Evolutionary conservation across 2,797 vertebrate genomes (phyloP).

Genomic region (Lemur catta): DNA sequence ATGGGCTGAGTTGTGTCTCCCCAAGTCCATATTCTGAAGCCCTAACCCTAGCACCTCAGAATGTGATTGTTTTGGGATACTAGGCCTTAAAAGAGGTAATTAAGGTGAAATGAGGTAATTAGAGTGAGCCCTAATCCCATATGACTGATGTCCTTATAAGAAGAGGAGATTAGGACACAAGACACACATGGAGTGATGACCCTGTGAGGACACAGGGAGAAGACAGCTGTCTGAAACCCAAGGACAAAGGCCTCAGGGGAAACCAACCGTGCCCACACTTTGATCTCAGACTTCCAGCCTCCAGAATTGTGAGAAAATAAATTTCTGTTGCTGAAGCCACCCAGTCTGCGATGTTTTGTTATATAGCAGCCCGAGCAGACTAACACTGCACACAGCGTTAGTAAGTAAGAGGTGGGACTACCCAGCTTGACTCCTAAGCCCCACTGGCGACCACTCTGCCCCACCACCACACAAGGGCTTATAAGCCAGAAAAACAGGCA

Average conservation of each 20-base stretch:
- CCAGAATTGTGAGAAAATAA: background rate
- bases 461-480: background rate
- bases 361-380: background rate
- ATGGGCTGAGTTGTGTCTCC: background rate
- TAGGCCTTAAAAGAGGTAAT: background rate
- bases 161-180: background rate
- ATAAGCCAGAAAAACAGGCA: background rate
- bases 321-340: background rate
- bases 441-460: background rate
- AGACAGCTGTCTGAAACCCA: background rate
- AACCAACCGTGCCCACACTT: background rate
- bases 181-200: background rate
- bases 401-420: background rate
- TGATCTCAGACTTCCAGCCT: background rate
- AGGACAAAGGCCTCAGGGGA: background rate
- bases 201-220: background rate
- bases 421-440: background rate
- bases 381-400: no score
- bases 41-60: background rate
- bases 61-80: background rate
- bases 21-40: background rate
- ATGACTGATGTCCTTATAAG: background rate
- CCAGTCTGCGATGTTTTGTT: background rate
- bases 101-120: background rate
- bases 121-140: background rate